These are phyloP conservation scores for Baccha elongata DNA, from an alignment of 2,888 invertebrate genomes.

Conservation along the genomic window DNA sequence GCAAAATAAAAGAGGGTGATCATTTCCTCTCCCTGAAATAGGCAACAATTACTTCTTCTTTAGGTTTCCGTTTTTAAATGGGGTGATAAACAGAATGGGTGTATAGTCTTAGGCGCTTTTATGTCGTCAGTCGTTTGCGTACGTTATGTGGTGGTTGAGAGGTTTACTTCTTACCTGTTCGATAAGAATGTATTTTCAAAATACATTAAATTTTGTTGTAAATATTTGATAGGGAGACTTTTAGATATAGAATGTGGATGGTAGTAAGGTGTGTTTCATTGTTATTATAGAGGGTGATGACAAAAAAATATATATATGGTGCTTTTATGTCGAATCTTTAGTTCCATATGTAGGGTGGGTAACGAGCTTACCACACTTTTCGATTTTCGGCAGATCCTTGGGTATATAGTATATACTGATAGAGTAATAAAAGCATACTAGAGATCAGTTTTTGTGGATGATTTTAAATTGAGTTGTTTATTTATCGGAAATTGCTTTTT, in stretches of 20 bases:
- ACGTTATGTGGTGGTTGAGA: constrained; percentile 14
- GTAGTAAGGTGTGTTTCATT: not conserved
- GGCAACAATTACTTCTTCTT: constrained; percentile 49
- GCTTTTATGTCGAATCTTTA: no score
- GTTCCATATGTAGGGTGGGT: no score
- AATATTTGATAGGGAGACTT: constrained; percentile 6
- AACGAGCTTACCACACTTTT: no score
- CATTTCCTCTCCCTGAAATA: constrained; percentile 41
- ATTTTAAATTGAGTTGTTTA: no score
- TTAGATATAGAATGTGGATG: not conserved
- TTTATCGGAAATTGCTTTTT: no score
- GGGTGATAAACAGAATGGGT: constrained; percentile 27
- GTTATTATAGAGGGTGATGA: no score
- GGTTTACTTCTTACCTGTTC: constrained; percentile 7
- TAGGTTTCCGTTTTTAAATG: constrained; percentile 37
- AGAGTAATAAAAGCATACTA: no score
- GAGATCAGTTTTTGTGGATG: no score
- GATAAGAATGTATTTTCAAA: constrained; percentile 21
- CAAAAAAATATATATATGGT: no score
- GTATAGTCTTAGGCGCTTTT: constrained; percentile 39
- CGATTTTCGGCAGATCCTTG: no score
- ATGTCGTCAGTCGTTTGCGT: constrained; percentile 2
- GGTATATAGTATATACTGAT: no score
- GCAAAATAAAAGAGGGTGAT: constrained; percentile 25
- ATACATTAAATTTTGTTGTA: constrained; percentile 13